These are phyloP conservation scores for Enteromius viviparus DNA, from an alignment of 2,797 vertebrate genomes.

Conservation along the genomic window DNA sequence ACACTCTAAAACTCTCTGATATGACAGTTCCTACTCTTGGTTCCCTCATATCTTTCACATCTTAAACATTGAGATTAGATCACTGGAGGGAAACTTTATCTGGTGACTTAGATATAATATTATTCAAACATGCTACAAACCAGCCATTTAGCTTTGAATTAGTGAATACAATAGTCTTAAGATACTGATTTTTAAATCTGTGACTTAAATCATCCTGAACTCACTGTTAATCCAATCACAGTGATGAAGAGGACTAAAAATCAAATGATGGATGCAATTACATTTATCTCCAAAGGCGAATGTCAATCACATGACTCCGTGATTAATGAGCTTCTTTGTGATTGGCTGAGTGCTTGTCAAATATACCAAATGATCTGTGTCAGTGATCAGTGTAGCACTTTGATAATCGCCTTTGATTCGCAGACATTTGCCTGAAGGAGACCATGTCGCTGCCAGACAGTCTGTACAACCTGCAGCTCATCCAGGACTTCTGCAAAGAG, in stretches of 20 bases:
- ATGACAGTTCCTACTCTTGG: not conserved
- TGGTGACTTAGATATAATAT: not conserved
- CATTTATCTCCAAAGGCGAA: constrained; percentile 26
- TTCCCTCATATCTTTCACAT: not conserved
- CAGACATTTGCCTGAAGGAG: constrained; percentile 96
- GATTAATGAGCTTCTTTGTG: constrained; percentile 51
- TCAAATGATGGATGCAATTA: constrained; percentile 15
- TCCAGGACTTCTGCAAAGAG: constrained; percentile 95
- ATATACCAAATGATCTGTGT: not conserved
- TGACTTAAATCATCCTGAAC: constrained; percentile 35
- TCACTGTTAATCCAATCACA: constrained; percentile 35
- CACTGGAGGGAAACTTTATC: not conserved
- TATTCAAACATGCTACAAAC: not conserved
- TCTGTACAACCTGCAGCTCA: constrained; percentile 92
- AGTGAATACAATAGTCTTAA: constrained; percentile 16
- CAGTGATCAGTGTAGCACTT: constrained; percentile 4
- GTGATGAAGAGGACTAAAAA: constrained; percentile 20
- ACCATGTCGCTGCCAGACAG: constrained; percentile 94
- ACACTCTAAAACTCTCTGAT: not conserved
- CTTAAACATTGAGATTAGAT: not conserved
- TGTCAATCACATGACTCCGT: constrained; percentile 16
- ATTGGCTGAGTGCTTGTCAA: constrained; percentile 55
- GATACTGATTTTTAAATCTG: not conserved
- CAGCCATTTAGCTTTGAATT: not conserved
- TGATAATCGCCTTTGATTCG: constrained; percentile 25